Percentiles rank a stretch among this genome's conserved stretches.
Conservation (phyloP, 1,140 invertebrate genomes). For the Drosophila nigromelanica region DNA sequence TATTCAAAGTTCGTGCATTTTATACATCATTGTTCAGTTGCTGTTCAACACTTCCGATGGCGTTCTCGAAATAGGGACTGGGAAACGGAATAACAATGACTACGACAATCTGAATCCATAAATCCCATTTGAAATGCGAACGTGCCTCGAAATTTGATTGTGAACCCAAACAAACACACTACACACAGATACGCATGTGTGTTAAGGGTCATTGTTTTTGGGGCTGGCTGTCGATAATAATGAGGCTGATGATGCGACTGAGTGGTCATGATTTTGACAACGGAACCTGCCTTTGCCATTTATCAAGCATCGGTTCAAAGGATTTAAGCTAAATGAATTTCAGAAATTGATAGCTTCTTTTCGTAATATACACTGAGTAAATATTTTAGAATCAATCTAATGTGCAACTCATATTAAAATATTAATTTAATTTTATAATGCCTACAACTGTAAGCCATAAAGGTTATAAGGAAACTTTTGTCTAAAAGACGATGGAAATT, state of each 20-base stretch:
- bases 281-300: slow-evolving; percentile 37
- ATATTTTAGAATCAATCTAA: neutral
- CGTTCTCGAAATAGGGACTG: neutral
- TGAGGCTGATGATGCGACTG: slow-evolving; percentile 43
- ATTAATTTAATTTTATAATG: neutral
- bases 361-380: neutral
- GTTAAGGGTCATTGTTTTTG: slow-evolving; percentile 52
- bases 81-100: slow-evolving; percentile 21
- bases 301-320: slow-evolving; percentile 48
- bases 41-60: slow-evolving; percentile 9
- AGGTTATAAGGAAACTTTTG: neutral
- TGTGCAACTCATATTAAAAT: neutral
- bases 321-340: slow-evolving; percentile 27
- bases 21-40: slow-evolving; percentile 19
- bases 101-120: slow-evolving; percentile 54
- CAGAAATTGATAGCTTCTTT: neutral
- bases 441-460: no score
- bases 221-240: slow-evolving; percentile 37
- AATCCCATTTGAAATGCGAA: slow-evolving; percentile 72
- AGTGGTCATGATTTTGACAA: slow-evolving; percentile 36
- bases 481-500: neutral
- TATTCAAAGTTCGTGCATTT: slow-evolving; percentile 9
- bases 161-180: slow-evolving; percentile 9
- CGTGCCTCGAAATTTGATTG: slow-evolving; percentile 40
- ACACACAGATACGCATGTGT: neutral